These are phyloP conservation scores for Jaculus jaculus DNA, from an alignment of 2,113 vertebrate genomes.

Conservation along the genomic window DNA sequence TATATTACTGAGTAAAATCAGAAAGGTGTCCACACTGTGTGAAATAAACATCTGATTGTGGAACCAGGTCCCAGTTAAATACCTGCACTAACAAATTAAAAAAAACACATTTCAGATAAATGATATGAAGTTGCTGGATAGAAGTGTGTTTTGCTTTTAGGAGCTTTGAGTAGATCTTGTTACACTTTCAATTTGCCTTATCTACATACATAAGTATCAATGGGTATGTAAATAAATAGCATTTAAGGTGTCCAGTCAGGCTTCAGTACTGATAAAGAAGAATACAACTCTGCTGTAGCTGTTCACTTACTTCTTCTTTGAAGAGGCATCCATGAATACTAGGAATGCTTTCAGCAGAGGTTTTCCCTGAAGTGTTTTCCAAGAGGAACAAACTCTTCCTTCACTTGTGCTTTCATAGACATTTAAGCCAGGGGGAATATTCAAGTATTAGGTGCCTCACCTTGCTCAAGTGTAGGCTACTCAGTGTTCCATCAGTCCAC, in stretches of 20 bases:
- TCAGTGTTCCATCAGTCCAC: neutral
- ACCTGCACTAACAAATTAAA: neutral
- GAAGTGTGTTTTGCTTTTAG: neutral
- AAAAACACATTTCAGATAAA: neutral
- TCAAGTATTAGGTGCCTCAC: neutral
- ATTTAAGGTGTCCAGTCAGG: neutral
- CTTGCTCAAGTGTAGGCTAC: neutral
- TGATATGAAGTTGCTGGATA: neutral
- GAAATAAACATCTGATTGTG: neutral
- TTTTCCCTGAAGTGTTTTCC: neutral
- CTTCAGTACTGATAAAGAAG: neutral
- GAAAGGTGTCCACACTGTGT: neutral
- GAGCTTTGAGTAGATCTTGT: neutral
- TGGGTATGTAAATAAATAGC: neutral
- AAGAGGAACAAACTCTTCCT: neutral
- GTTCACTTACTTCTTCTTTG: neutral
- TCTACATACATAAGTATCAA: neutral
- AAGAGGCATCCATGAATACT: neutral
- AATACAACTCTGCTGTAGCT: neutral
- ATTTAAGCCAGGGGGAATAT: neutral
- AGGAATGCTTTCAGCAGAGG: neutral
- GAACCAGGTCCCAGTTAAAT: neutral
- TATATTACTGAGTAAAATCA: neutral
- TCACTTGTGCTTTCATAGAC: neutral
- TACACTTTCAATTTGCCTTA: neutral